Conservation (phyloP, 1,140 invertebrate species). For the Drosophila saltans region DNA sequence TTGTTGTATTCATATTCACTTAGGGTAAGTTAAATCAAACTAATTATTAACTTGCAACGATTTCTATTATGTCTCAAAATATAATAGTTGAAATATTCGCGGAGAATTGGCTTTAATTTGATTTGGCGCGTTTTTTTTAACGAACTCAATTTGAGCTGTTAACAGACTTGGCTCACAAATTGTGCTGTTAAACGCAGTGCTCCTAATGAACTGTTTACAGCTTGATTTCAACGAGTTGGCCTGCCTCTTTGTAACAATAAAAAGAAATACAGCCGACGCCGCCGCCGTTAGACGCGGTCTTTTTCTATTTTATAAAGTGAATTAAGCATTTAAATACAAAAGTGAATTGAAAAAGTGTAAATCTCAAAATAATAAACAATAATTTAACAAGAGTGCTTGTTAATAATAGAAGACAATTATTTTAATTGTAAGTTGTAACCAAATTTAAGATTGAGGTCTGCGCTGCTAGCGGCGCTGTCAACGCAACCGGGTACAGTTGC, state of each 20-base stretch:
- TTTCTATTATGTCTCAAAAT: no score
- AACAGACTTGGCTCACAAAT: not conserved
- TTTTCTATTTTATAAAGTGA: constrained; percentile 26
- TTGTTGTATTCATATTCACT: no score
- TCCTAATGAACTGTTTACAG: not conserved
- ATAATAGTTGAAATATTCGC: no score
- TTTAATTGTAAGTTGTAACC: constrained; percentile 24
- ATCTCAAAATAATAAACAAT: no score
- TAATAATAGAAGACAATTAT: not conserved
- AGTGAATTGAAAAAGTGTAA: not conserved
- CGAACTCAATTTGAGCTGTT: not conserved
- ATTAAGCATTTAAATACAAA: constrained; percentile 6
- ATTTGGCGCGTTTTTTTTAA: not conserved
- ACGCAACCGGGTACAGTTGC: constrained; percentile 57
- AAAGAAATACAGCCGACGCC: constrained; percentile 22
- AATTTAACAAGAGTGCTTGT: not conserved
- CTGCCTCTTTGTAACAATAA: constrained; percentile 10
- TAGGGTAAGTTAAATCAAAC: no score
- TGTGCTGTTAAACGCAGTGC: constrained; percentile 2
- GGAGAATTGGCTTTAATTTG: no score
- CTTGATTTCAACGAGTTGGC: not conserved
- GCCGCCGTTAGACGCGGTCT: constrained; percentile 50
- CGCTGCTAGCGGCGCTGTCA: constrained; percentile 44
- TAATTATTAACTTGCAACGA: no score
- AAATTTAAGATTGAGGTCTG: not conserved